Evolutionary conservation across 2,113 vertebrate species (phyloP).

Genomic region (Coturnix japonica): DNA sequence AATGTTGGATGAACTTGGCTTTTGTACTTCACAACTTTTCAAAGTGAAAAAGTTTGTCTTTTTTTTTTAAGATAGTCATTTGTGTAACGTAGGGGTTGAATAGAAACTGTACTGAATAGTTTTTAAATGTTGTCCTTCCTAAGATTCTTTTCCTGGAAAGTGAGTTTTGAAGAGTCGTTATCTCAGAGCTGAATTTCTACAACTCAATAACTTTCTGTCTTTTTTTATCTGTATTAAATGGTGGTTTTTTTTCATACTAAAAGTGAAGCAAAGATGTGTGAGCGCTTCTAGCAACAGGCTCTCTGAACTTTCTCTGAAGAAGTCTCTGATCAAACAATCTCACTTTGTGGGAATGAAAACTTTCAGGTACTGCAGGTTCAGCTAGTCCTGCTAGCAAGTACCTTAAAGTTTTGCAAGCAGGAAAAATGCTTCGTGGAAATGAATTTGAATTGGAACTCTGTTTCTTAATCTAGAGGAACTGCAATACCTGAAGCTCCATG

Average conservation of each 20-base stretch:
- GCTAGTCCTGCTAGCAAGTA: conserved; percentile 7
- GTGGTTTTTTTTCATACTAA: neutral
- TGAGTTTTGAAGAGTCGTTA: neutral
- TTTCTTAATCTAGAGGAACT: neutral
- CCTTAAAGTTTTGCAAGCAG: conserved; percentile 12
- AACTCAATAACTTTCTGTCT: neutral
- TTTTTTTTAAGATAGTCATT: neutral
- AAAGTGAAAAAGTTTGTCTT: neutral
- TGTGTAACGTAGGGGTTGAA: neutral
- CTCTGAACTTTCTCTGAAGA: neutral
- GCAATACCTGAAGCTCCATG: neutral
- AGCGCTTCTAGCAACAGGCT: neutral
- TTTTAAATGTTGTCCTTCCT: neutral
- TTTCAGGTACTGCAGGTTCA: conserved; percentile 50
- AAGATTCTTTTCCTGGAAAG: neutral
- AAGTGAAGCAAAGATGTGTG: neutral
- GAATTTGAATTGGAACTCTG: neutral
- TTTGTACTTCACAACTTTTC: neutral
- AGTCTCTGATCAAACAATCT: neutral
- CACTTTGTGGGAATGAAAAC: conserved; percentile 8
- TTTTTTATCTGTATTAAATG: neutral
- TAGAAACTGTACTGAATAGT: neutral
- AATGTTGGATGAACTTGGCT: neutral
- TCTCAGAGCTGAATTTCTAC: neutral
- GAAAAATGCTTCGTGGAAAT: neutral